Evolutionary conservation across 1,140 invertebrate genomes (phyloP), one percentile per base, ranked within the genome.

Genomic region (Yoshiicerus persimilis): DNA sequence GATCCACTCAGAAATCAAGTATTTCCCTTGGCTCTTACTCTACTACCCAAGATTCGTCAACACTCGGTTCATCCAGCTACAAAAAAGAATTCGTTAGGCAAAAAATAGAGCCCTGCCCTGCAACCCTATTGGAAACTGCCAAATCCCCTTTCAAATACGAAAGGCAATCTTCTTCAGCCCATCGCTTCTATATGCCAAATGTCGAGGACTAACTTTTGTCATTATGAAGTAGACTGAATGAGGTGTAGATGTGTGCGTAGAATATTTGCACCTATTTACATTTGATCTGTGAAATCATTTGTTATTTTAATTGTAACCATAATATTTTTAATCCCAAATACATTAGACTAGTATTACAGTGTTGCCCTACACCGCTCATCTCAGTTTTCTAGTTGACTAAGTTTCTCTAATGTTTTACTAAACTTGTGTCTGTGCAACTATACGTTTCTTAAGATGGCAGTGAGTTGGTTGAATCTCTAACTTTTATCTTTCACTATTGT

Each of bases 171-270:
- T 91, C 90, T 10, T 47, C 38, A 56, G 80, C 75, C 25, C 90
- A 91, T 89, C 88, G 88, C 5, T 90, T 91, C 75, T 91, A 89
- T 80, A 90, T 89, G 90, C 89, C 89, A 9, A 86, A 36, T 41
- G 90, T 88, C 25, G 88, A 89, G 8, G 88, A 91, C 83, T 91
- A 90, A 64, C 5, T 56, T 56, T 56, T 56, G 16, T 56, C 47
- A 56, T 75, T 75, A 16, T 25, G 23, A 5, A 6, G 66, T 34
- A 32, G 66, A 75, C 23, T 75, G 66, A 56, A 56, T 56, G 47
- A 56, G 20, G 47, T n/a, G 47, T n/a, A n/a, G n/a, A 56, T 56
- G 20, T n/a, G n/a, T n/a, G 41, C 16, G n/a, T 2, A 16, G n/a
- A 47, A 47, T 47, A 56, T 56, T 56, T 56, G 47, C 47, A n/a